A percentile compares a stretch with the other conserved stretches of the same genome.
Evolutionary conservation across 2,888 invertebrate species (phyloP).

Genomic region (Spilosoma lubricipeda): DNA sequence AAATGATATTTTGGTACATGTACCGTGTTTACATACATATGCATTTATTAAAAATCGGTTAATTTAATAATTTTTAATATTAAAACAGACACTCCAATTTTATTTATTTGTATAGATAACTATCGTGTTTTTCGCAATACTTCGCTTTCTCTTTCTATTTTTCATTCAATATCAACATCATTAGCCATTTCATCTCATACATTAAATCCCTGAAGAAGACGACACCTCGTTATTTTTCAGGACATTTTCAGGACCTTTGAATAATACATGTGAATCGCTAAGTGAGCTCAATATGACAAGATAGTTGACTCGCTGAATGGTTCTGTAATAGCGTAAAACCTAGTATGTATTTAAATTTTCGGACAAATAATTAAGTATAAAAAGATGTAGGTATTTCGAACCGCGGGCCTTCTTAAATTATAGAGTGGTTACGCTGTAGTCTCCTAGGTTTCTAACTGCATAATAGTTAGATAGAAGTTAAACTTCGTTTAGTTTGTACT

Average conservation of each 20-base stretch:
- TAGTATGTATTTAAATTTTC: not conserved
- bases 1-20: too few relatives aligned
- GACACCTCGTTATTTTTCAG: slow-evolving; percentile 53
- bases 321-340: not conserved
- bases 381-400: not conserved
- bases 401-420: not conserved
- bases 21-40: too few relatives aligned
- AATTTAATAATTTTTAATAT: too few relatives aligned
- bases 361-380: not conserved
- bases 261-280: slow-evolving; percentile 68
- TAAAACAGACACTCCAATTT: too few relatives aligned
- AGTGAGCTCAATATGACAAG: slow-evolving; percentile 46
- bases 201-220: slow-evolving; percentile 20
- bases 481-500: too few relatives aligned
- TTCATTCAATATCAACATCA: not conserved
- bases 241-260: slow-evolving; percentile 63
- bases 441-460: not conserved
- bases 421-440: not conserved
- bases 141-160: slow-evolving; percentile 1
- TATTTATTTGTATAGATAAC: too few relatives aligned
- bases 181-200: not conserved
- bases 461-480: too few relatives aligned
- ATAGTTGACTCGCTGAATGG: slow-evolving; percentile 36
- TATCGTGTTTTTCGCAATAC: not conserved
- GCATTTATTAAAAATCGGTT: too few relatives aligned